Conservation (phyloP, 1,140 invertebrate genomes). For the Epicauta chinensis region DNA sequence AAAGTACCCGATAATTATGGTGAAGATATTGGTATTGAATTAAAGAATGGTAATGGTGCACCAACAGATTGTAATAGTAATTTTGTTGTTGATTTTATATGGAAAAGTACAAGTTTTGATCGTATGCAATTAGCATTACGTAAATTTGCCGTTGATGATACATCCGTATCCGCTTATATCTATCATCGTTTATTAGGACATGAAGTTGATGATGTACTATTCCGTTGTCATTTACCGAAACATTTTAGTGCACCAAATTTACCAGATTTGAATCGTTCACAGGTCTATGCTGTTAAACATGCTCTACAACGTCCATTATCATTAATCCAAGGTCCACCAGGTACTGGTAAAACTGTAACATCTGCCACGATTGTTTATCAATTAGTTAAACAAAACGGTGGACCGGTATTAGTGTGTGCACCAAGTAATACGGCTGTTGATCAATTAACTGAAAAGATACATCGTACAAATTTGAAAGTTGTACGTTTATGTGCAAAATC, state of each 20-base stretch:
- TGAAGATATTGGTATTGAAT: constrained; percentile 95
- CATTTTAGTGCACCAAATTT: constrained; percentile 95
- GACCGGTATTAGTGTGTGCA: constrained; percentile 95
- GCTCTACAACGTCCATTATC: constrained; percentile 94
- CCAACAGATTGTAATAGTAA: constrained; percentile 90
- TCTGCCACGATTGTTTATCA: constrained; percentile 99
- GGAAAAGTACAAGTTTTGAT: constrained; percentile 99
- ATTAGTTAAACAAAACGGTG: constrained; percentile 87
- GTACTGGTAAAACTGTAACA: constrained; percentile 98
- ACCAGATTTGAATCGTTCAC: constrained; percentile 94
- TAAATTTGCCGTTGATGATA: constrained; percentile 94
- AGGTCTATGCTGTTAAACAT: constrained; percentile 99
- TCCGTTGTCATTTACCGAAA: constrained; percentile 86
- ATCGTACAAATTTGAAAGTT: constrained; percentile 89
- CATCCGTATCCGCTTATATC: constrained; percentile 95
- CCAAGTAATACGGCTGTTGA: constrained; percentile 99
- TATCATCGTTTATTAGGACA: constrained; percentile 96
- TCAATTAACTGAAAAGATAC: constrained; percentile 98
- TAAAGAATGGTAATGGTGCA: constrained; percentile 85
- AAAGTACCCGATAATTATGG: constrained; percentile 99
- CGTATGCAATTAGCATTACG: constrained; percentile 93
- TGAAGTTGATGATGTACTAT: constrained; percentile 92
- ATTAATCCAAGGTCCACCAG: constrained; percentile 91
- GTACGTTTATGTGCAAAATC: constrained; percentile 97
- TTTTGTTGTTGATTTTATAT: constrained; percentile 99